Percentiles rank a stretch among this genome's conserved stretches.
phyloP scores from a whole-genome alignment of 2,888 invertebrate genomes.

The Leptogaster cylindrica region DNA sequence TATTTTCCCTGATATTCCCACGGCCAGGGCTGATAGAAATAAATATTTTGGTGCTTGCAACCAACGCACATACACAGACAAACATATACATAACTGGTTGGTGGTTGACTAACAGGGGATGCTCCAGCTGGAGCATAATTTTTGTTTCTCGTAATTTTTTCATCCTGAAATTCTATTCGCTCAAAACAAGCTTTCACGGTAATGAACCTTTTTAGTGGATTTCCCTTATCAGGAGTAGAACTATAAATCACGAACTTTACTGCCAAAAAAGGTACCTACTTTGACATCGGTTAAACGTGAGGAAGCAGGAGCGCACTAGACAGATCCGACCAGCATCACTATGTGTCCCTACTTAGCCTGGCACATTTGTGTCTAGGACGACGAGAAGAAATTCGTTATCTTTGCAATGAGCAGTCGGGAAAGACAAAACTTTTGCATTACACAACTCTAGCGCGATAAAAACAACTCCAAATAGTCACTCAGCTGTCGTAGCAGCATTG shows the following conservation, averaged over 20 bases:
- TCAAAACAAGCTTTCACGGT: slow-evolving; percentile 4
- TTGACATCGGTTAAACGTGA: background rate
- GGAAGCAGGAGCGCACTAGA: background rate
- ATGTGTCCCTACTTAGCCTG: background rate
- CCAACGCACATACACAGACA: too few species aligned
- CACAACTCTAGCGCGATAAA: background rate
- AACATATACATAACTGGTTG: too few species aligned
- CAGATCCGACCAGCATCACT: background rate
- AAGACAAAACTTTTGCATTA: slow-evolving; percentile 14
- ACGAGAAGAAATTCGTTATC: slow-evolving; percentile 12
- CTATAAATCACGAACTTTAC: slow-evolving; percentile 12
- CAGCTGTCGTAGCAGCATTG: slow-evolving; percentile 9
- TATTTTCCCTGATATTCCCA: too few species aligned
- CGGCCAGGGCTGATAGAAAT: too few species aligned
- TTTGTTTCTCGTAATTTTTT: too few species aligned
- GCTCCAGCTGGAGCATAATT: too few species aligned
- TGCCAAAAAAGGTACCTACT: background rate
- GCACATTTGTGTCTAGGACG: background rate
- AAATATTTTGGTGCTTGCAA: too few species aligned
- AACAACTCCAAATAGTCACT: slow-evolving; percentile 7
- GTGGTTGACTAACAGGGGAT: too few species aligned
- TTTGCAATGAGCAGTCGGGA: background rate
- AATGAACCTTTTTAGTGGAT: slow-evolving; percentile 7
- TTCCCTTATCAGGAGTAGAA: slow-evolving; percentile 3
- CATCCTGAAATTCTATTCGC: background rate